Conservation (phyloP, 2,888 invertebrate species). For the Campoplex capitator region DNA sequence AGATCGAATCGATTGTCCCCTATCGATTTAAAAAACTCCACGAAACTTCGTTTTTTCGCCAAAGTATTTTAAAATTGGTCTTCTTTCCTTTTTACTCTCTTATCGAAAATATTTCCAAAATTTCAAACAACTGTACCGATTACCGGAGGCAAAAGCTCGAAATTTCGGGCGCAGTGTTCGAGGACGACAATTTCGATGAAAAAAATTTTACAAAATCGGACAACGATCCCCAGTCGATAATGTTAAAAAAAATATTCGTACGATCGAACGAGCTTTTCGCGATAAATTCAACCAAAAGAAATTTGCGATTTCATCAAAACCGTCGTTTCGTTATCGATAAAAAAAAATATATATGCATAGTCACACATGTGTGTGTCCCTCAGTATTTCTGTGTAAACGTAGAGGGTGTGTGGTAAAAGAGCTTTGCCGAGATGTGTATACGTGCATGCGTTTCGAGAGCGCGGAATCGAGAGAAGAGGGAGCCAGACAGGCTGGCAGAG, state of each 20-base stretch:
- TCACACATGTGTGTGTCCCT: background rate
- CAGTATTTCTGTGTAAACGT: too few relatives aligned
- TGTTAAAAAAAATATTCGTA: background rate
- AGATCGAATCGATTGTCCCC: background rate
- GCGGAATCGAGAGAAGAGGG: conserved; percentile 29
- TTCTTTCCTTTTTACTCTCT: background rate
- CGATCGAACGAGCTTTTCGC: background rate
- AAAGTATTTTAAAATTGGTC: background rate
- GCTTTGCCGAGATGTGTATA: background rate
- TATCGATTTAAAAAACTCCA: background rate
- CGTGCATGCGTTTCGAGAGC: conserved; percentile 13
- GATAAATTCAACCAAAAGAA: conserved; percentile 2
- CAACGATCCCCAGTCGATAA: background rate
- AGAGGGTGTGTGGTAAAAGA: background rate
- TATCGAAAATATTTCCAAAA: background rate
- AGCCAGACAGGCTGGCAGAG: conserved; percentile 57
- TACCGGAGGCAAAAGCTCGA: too few relatives aligned
- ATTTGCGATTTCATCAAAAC: background rate
- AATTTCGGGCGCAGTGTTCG: too few relatives aligned
- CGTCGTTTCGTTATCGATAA: background rate
- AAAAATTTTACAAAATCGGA: background rate
- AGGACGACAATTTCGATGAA: background rate
- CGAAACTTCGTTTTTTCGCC: background rate
- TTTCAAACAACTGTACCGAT: too few relatives aligned
- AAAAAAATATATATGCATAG: background rate